Conservation (phyloP, 2,797 vertebrate species). For the Knipowitschia caucasica region DNA sequence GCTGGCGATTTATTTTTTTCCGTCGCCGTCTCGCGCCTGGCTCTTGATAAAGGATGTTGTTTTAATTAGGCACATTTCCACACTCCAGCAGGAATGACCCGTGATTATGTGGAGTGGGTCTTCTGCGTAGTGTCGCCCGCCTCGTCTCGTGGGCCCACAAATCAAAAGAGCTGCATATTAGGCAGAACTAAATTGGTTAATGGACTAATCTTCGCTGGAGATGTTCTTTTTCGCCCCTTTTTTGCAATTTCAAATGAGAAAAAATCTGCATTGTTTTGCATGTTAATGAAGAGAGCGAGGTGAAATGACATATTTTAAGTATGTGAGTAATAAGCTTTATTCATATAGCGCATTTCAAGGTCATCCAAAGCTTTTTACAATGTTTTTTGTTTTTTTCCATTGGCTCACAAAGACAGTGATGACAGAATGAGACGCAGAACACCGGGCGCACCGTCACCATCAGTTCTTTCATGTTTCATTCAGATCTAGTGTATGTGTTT, state of each 20-base stretch:
- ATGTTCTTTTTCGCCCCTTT: constrained; percentile 45
- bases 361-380: no score
- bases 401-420: no score
- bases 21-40: constrained; percentile 33
- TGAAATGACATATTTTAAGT: no score
- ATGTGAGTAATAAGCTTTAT: no score
- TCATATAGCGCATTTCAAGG: no score
- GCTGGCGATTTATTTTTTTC: constrained; percentile 62
- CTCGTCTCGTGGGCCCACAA: constrained; percentile 55
- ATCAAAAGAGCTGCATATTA: constrained; percentile 72
- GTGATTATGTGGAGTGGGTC: constrained; percentile 64
- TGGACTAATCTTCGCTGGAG: constrained; percentile 66
- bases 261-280: constrained; percentile 67
- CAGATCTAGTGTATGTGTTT: no score
- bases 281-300: constrained; percentile 61
- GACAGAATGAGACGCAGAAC: no score
- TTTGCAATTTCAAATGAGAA: constrained; percentile 56
- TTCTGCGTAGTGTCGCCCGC: constrained; percentile 46
- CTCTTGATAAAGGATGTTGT: constrained; percentile 74
- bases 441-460: no score
- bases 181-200: constrained; percentile 76
- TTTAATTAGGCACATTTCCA: constrained; percentile 80
- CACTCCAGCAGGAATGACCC: constrained; percentile 70
- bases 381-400: no score
- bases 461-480: no score